Evolutionary conservation across 2,888 invertebrate species (phyloP).

Genomic region (Philhelius pedissequus): DNA sequence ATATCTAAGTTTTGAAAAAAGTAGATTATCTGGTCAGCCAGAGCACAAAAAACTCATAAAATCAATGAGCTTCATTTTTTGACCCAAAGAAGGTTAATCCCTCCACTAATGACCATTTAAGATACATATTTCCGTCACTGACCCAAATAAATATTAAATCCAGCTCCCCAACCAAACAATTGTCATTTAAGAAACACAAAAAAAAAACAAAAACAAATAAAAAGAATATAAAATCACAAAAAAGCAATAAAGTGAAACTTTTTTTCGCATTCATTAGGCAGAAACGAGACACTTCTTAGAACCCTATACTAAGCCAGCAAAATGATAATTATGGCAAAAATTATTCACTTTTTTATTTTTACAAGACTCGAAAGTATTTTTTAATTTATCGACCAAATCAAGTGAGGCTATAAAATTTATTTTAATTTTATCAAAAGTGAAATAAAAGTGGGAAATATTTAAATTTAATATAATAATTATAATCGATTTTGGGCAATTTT

Average conservation of each 20-base stretch:
- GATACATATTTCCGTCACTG: slow-evolving; percentile 33
- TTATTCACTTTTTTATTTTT: slow-evolving; percentile 25
- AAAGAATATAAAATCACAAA: background rate
- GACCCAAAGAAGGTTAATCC: slow-evolving; percentile 22
- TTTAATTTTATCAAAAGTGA: slow-evolving; percentile 26
- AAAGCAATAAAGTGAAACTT: slow-evolving; percentile 52
- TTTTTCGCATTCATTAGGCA: slow-evolving; percentile 38
- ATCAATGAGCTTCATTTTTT: background rate
- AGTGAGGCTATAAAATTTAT: slow-evolving; percentile 42
- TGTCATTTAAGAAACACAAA: background rate
- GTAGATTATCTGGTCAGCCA: background rate
- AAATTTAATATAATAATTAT: slow-evolving; percentile 16
- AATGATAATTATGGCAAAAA: slow-evolving; percentile 6
- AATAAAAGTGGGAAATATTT: background rate
- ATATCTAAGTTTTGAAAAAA: background rate
- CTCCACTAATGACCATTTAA: slow-evolving; percentile 6
- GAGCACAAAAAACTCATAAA: slow-evolving; percentile 1
- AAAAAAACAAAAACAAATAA: background rate
- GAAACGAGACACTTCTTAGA: slow-evolving; percentile 41
- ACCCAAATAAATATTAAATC: slow-evolving; percentile 59
- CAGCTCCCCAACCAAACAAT: background rate
- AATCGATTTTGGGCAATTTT: background rate
- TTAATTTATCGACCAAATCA: slow-evolving; percentile 15
- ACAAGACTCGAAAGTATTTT: slow-evolving; percentile 22
- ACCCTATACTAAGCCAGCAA: slow-evolving; percentile 17